These are phyloP conservation scores for Cynocephalus volans DNA, from an alignment of 2,113 vertebrate genomes.

Conservation along the genomic window DNA sequence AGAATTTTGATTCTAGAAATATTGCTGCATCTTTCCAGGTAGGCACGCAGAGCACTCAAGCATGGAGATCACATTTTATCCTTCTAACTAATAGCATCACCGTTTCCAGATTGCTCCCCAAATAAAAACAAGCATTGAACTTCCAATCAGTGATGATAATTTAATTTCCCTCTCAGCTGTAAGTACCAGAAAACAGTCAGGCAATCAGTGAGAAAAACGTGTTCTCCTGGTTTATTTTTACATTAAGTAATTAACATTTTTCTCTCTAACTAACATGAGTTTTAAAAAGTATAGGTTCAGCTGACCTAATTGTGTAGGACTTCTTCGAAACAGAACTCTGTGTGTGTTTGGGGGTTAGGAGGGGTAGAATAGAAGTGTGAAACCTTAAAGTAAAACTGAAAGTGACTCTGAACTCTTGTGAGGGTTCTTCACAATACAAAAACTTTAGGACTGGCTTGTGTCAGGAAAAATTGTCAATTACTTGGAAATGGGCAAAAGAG, in stretches of 20 bases:
- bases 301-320: constrained; percentile 78
- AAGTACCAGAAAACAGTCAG: constrained; percentile 85
- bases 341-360: background rate
- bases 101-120: constrained; percentile 84
- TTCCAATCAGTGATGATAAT: constrained; percentile 87
- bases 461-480: background rate
- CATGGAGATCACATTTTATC: constrained; percentile 47
- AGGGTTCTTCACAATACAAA: background rate
- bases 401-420: background rate
- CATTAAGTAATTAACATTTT: constrained; percentile 88
- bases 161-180: constrained; percentile 88
- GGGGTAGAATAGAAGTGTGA: background rate
- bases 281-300: constrained; percentile 80
- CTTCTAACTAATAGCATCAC: constrained; percentile 77
- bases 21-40: background rate
- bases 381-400: background rate
- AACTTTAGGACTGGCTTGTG: background rate
- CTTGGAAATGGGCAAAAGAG: constrained; percentile 13
- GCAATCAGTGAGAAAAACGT: constrained; percentile 85
- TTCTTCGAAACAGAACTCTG: constrained; percentile 57
- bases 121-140: constrained; percentile 87
- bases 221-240: constrained; percentile 87
- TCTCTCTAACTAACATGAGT: constrained; percentile 74
- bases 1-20: constrained; percentile 62
- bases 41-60: background rate